Percentiles rank a stretch among this genome's conserved stretches.
Evolutionary conservation across 2,113 vertebrate species (phyloP).

Genomic region (Ascaphus truei): DNA sequence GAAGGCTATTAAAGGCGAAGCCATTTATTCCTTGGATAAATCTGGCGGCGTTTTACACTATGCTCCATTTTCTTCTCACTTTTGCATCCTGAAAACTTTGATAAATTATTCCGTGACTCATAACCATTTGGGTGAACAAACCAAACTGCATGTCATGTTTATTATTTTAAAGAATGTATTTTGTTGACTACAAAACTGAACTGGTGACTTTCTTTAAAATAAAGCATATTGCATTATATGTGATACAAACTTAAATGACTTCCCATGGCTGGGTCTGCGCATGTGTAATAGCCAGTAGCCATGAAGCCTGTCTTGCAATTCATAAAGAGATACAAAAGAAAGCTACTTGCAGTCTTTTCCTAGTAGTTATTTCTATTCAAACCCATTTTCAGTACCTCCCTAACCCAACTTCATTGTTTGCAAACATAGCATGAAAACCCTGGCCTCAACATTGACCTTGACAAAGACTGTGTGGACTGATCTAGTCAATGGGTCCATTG

Average conservation of each 20-base stretch:
- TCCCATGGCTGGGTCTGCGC: background rate
- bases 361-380: background rate
- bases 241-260: no score
- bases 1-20: no score
- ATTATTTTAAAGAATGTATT: no score
- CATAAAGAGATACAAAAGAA: background rate
- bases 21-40: no score
- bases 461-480: constrained; percentile 39
- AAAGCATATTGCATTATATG: no score
- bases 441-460: constrained; percentile 59
- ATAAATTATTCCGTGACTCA: no score
- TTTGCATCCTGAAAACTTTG: no score
- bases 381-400: background rate
- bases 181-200: background rate
- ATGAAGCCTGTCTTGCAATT: background rate
- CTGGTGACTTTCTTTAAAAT: no score
- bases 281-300: background rate
- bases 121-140: no score
- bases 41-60: no score
- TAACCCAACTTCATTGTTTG: constrained; percentile 17
- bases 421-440: constrained; percentile 18
- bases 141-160: no score
- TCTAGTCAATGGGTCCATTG: constrained; percentile 54
- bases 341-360: background rate
- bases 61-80: no score